Base-by-base conservation (phyloP, 2,797 vertebrate genomes). In the Acrossocheilus wenchowensis region DNA sequence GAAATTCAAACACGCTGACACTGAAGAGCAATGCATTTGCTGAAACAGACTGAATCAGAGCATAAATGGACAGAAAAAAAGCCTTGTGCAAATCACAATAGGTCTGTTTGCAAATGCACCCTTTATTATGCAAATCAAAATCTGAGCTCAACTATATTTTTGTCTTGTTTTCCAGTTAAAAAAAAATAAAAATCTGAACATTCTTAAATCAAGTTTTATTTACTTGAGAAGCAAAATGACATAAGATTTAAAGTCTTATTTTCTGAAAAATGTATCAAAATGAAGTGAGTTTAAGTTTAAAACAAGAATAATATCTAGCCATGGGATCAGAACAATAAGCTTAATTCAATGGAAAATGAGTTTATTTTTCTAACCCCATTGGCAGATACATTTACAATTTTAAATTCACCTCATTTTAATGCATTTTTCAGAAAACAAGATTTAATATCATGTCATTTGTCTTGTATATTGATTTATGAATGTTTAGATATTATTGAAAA, bases 1-100 rank as follows among this genome's bases (percentile, higher is more conserved):
- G 69, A 81, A 73, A 75, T 88, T 80, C 34, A 54, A 74, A 45
- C 71, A 71, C 52, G 3, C 26, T 34, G 50, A 85, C 80, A 34
- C 57, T 36, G 77, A 71, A 34, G 43, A 30, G 73, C 64, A 36
- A 36, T 3, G 7, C 30, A 68, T 68, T 68, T 19, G 64, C 78
- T 66, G 39, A 88, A 86, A 81, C 41, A 17, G 5, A 82, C 62
- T 57, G 39, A 39, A 87, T 45, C 74, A 48, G 41, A 12, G 74
- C 17, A 68, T 2, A 23, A 71, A 34, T 5, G 2, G 8, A 71
- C 17, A 6, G 14, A 45, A 57, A 30, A 50, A 30, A 68, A 15
- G 30, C 5, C 19, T 34, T 30, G 23, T 66, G 74, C 84, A 39
- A n/a, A 75, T 75, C 45, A 5, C 73, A 15, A 36, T 2, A 39